These are phyloP conservation scores for Trichomalopsis sarcophagae DNA, from an alignment of 1,140 invertebrate species.

Conservation along the genomic window DNA sequence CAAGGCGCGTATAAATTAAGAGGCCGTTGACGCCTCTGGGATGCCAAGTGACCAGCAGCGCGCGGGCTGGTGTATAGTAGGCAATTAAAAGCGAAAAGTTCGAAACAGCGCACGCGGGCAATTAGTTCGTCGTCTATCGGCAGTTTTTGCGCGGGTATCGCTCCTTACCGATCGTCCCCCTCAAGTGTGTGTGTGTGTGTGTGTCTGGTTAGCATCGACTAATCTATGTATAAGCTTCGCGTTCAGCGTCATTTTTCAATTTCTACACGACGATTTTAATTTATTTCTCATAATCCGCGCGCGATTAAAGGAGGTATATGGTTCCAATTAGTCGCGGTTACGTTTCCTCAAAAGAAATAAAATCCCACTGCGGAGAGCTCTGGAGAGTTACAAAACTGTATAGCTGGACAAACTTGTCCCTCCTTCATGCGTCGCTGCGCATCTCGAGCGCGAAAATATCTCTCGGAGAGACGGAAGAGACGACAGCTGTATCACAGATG, in stretches of 20 bases:
- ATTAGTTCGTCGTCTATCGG: constrained; percentile 23
- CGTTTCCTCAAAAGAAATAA: too few species aligned
- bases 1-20: not conserved
- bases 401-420: too few species aligned
- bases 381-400: too few species aligned
- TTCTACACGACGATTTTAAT: too few species aligned
- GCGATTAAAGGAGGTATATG: too few species aligned
- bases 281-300: too few species aligned
- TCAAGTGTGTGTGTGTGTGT: not conserved
- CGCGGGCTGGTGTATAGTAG: not conserved
- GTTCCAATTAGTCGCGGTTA: too few species aligned
- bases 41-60: constrained; percentile 2
- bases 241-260: too few species aligned
- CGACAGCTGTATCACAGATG: constrained; percentile 54
- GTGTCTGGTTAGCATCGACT: not conserved
- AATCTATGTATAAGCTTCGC: too few species aligned
- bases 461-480: not conserved
- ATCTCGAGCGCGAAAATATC: not conserved
- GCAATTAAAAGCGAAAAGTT: constrained; percentile 39
- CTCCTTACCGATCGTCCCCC: not conserved
- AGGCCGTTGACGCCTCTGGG: not conserved
- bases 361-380: too few species aligned
- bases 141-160: not conserved
- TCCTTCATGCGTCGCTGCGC: not conserved
- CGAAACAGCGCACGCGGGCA: not conserved